phyloP scores from a whole-genome alignment of 2,888 invertebrate genomes.

The Phalangium opilio region DNA sequence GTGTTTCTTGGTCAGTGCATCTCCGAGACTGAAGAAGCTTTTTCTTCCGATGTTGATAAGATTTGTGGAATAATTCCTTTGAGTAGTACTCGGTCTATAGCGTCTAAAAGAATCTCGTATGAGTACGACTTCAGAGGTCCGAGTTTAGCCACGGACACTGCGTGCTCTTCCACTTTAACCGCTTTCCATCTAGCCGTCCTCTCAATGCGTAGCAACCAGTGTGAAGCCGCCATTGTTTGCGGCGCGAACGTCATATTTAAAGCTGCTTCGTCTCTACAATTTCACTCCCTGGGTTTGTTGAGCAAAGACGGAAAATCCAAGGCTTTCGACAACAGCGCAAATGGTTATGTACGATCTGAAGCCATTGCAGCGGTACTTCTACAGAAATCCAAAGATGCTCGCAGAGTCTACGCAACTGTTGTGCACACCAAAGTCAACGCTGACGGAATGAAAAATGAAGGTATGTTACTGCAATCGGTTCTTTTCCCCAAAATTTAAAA shows the following conservation, averaged over 20 bases:
- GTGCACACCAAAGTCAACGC: constrained; percentile 79
- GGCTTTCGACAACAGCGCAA: constrained; percentile 34
- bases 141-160: constrained; percentile 37
- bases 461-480: no score
- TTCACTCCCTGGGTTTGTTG: constrained; percentile 37
- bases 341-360: constrained; percentile 73
- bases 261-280: constrained; percentile 36
- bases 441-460: constrained; percentile 63
- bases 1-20: constrained; percentile 38
- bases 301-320: constrained; percentile 36
- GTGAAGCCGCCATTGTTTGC: constrained; percentile 39
- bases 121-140: constrained; percentile 30
- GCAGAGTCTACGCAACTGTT: constrained; percentile 68
- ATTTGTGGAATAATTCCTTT: no score
- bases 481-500: no score
- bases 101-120: constrained; percentile 40
- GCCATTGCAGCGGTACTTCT: constrained; percentile 52
- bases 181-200: constrained; percentile 29
- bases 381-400: constrained; percentile 54
- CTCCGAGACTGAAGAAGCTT: constrained; percentile 35
- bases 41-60: constrained; percentile 22
- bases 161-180: constrained; percentile 37
- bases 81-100: constrained; percentile 76
- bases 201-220: constrained; percentile 44
- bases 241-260: constrained; percentile 36